Evolutionary conservation across 2,888 invertebrate genomes (phyloP), one percentile per base, ranked within the genome.

Genomic region (Psylliodes chrysocephalus): DNA sequence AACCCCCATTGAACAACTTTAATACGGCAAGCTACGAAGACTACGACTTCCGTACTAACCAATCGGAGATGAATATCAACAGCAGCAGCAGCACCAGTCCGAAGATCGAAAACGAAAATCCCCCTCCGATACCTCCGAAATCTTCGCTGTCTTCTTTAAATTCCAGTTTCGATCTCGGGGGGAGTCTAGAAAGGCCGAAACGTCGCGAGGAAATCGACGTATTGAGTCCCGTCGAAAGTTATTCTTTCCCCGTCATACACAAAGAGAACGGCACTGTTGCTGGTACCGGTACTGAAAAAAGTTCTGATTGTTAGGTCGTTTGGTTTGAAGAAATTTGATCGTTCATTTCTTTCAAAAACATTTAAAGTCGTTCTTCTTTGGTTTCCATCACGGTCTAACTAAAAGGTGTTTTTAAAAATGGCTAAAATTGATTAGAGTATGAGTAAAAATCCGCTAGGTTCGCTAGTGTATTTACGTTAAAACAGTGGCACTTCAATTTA

Each of bases 21-120:
- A 82, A 83, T 63, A 79, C 80, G 56, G 76, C 79, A 2, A 79
- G 80, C 62, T 83, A 82, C 64, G 82, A 83, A 63, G 82, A 83
- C 22, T 82, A 79, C 63, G 82, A 83, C 44, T 65, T 81, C 42
- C 75, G 79, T 15, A 66, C 73, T 0, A 80, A 81, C 49, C 79
- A 78, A 59, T 78, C 80, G 17, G 82, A 82, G 49, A 77, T 82
- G 77, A 83, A 82, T 60, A 82, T 83, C 17, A 81, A 75, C 60
- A 22, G 22, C 22, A 76, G 77, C n/a, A 69, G 66, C 38, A 76
- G 77, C 53, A 79, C 79, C 52, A 79, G 77, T 59, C 77, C 78
- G 2, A 79, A 79, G 60, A 47, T 77, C 1, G 66, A 64, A 17
- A 59, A 49, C 6, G 80, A 81, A 5, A 81, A 81, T 30, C 82